Conservation (phyloP, 2,113 vertebrate species). For the Sphyrna mokarran region DNA sequence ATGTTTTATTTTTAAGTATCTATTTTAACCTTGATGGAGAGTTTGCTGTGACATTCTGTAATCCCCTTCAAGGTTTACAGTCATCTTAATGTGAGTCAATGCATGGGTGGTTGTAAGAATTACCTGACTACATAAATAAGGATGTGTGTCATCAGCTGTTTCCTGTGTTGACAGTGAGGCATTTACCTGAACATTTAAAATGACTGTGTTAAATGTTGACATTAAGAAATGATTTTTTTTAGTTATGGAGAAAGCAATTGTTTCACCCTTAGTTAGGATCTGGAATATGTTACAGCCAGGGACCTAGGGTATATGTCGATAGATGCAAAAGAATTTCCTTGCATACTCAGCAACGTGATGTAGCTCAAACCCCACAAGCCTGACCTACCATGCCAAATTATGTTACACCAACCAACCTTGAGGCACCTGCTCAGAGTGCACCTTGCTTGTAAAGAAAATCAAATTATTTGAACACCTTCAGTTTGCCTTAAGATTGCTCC, state of each 20-base stretch:
- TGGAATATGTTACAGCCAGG: not conserved
- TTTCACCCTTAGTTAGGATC: not conserved
- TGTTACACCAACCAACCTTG: not conserved
- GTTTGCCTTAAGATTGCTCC: not conserved
- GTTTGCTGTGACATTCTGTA: not conserved
- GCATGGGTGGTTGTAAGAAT: not conserved
- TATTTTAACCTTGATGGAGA: not conserved
- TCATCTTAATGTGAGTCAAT: not conserved
- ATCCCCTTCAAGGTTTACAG: not conserved
- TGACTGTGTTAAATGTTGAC: not conserved
- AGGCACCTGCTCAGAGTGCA: not conserved
- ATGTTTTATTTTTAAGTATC: not conserved
- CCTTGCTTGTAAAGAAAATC: not conserved
- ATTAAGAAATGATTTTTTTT: not conserved
- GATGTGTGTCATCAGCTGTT: not conserved
- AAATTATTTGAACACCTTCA: not conserved
- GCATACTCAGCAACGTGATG: not conserved
- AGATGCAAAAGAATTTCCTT: not conserved
- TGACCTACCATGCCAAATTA: not conserved
- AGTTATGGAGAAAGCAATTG: not conserved
- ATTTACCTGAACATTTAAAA: not conserved
- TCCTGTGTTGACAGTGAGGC: not conserved
- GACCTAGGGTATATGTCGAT: too few relatives aligned
- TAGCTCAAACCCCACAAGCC: not conserved
- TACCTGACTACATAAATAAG: not conserved